Percentiles rank a stretch among this genome's conserved stretches.
Conservation (phyloP, 2,888 invertebrate genomes). For the Leptopilina syphax region DNA sequence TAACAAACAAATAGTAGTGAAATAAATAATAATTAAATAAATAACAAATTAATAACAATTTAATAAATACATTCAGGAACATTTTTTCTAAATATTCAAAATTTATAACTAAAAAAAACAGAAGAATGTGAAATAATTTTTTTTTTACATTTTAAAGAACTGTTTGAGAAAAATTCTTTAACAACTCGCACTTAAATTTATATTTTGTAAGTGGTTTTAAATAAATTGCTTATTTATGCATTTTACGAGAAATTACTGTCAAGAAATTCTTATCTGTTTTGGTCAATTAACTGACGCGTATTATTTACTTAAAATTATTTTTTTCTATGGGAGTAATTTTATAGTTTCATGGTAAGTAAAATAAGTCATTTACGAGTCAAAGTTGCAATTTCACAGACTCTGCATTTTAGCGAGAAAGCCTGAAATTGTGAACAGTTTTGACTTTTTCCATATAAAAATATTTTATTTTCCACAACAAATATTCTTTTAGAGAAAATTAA, state of each 20-base stretch:
- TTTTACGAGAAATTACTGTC: background rate
- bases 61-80: too few relatives aligned
- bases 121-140: too few relatives aligned
- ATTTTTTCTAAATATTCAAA: too few relatives aligned
- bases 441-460: slow-evolving; percentile 40
- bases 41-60: too few relatives aligned
- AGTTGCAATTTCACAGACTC: slow-evolving; percentile 29
- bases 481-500: too few relatives aligned
- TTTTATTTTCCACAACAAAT: background rate
- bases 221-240: background rate
- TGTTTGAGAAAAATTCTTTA: too few relatives aligned
- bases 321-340: background rate
- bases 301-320: slow-evolving; percentile 8
- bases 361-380: background rate
- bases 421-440: slow-evolving; percentile 39
- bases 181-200: too few relatives aligned
- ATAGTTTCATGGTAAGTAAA: slow-evolving; percentile 10
- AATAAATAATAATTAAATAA: too few relatives aligned
- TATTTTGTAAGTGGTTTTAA: too few relatives aligned
- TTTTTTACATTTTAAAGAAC: too few relatives aligned
- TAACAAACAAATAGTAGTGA: too few relatives aligned
- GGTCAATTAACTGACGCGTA: background rate
- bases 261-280: background rate
- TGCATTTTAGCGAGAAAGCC: slow-evolving; percentile 22
- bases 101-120: too few relatives aligned